Conservation (phyloP, 2,113 vertebrate species). For the Apteryx owenii region DNA sequence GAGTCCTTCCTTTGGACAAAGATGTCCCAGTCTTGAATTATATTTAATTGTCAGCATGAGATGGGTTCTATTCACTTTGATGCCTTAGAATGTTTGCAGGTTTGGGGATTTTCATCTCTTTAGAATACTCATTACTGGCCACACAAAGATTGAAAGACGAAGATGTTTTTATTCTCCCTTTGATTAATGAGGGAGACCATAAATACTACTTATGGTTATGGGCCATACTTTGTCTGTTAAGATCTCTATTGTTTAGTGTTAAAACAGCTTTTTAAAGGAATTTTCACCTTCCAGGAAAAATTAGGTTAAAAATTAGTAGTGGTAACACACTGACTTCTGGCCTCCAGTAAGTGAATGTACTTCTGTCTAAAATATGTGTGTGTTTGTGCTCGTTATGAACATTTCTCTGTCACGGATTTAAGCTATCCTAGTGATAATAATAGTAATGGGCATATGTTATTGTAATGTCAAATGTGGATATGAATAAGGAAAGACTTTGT, state of each 20-base stretch:
- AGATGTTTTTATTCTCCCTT: background rate
- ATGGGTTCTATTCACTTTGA: background rate
- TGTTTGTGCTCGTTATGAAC: background rate
- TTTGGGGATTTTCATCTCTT: background rate
- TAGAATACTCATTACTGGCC: background rate
- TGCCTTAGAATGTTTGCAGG: background rate
- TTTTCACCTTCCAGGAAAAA: background rate
- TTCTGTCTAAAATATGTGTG: background rate
- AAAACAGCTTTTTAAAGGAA: background rate
- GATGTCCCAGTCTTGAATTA: background rate
- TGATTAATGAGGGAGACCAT: background rate
- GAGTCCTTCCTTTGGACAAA: background rate
- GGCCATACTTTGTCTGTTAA: background rate
- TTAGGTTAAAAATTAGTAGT: background rate
- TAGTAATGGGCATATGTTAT: background rate
- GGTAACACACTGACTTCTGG: background rate
- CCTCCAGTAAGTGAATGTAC: background rate
- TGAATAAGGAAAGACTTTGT: background rate
- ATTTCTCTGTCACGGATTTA: background rate
- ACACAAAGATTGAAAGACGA: background rate
- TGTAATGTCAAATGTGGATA: background rate
- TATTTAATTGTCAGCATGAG: background rate
- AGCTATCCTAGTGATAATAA: background rate
- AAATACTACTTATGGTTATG: background rate
- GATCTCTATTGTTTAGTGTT: background rate